Base-by-base conservation (phyloP, 2,888 invertebrate genomes). In the Aphidoletes aphidimyza region DNA sequence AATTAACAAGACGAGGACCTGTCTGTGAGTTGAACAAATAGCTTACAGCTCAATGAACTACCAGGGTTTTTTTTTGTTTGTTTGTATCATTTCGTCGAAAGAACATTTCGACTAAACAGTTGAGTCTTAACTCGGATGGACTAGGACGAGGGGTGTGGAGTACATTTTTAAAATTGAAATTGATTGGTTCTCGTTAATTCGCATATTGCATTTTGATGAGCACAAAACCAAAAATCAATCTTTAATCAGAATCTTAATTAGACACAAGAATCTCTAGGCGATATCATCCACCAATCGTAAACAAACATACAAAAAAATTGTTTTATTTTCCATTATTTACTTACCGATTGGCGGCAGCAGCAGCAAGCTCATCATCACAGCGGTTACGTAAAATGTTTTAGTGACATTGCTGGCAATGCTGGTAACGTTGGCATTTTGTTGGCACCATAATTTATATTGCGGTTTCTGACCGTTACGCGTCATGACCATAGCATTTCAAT, bases 401-500 rank as follows among this genome's bases (percentile, higher is more conserved):
- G 81, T 81, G 81, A 81, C 81, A 81, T n/a, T 69, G 69, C 36
- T 37, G 14, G n/a, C n/a, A n/a, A n/a, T n/a, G n/a, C 5, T 59
- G 81, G 37, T 37, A 81, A 37, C 22, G 81, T 17, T 81, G 37
- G 81, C 36, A 37, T 81, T 81, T n/a, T 81, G 81, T 81, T 81
- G 81, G 81, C 81, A 81, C 81, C 81, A 81, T 81, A 81, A 81
- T 37, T 81, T 37, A 81, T 81, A 81, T 81, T 37, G 81, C 37
- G 81, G 81, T 81, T 81, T 81, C 37, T 81, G 81, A 81, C 81
- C 37, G 81, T 81, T 81, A 81, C 81, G 81, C 37, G 81, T 81
- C 81, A 81, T 81, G 81, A 81, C 81, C 81, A 81, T 81, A 37
- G 81, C 81, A 81, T 81, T 81, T 37, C 81, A 81, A 81, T 81